phyloP scores from a whole-genome alignment of 2,113 vertebrate genomes.

The Osmerus mordax region DNA sequence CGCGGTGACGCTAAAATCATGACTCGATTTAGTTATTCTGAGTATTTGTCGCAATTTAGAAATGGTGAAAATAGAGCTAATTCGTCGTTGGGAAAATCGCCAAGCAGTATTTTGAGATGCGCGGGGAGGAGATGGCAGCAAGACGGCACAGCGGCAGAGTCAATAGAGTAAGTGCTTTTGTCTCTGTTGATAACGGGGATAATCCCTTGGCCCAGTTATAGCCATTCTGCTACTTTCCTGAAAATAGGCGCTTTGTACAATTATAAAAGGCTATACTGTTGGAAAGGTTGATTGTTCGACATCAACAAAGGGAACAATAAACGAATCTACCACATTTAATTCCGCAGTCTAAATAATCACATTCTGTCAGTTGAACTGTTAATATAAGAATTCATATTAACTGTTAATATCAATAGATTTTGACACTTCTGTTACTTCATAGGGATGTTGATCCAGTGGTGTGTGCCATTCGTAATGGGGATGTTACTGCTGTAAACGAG shows the following conservation, averaged over 20 bases:
- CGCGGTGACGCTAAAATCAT: slow-evolving; percentile 57
- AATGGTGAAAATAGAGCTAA: slow-evolving; percentile 62
- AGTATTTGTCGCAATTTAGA: slow-evolving; percentile 89
- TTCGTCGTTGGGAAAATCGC: slow-evolving; percentile 16
- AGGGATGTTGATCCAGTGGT: slow-evolving; percentile 59
- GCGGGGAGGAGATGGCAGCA: slow-evolving; percentile 67
- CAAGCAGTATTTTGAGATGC: slow-evolving; percentile 48
- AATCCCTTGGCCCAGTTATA: no score
- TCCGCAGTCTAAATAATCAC: no score
- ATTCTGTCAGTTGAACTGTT: no score
- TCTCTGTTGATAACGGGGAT: not conserved
- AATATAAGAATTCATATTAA: no score
- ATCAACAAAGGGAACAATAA: no score
- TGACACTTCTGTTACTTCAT: not conserved
- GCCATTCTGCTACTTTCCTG: no score
- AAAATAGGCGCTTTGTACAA: no score
- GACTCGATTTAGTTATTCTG: slow-evolving; percentile 89
- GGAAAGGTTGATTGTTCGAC: no score
- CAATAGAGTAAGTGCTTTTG: slow-evolving; percentile 80
- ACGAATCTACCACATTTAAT: no score
- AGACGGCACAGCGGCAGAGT: slow-evolving; percentile 61
- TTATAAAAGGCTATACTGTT: no score
- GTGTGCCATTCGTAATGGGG: slow-evolving; percentile 64
- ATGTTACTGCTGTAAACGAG: slow-evolving; percentile 70
- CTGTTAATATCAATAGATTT: not conserved